Conservation (phyloP, 1,140 invertebrate genomes). For the Ctenoplectra terminalis region DNA sequence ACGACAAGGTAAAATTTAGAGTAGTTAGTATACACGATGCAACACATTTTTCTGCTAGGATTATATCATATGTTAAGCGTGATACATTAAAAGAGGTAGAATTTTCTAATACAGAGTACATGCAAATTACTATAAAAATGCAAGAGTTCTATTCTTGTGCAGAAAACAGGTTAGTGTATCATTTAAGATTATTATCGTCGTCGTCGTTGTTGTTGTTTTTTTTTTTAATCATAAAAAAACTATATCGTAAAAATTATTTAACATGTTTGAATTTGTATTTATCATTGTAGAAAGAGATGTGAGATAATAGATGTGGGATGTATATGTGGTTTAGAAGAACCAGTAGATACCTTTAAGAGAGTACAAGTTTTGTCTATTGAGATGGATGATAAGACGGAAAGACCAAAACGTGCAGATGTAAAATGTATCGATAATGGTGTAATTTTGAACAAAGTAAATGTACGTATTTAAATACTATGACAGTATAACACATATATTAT, state of each 20-base stretch:
- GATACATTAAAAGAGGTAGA: constrained; percentile 38
- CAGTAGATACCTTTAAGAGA: constrained; percentile 72
- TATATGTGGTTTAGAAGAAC: constrained; percentile 68
- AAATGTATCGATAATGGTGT: constrained; percentile 76
- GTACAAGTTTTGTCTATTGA: constrained; percentile 73
- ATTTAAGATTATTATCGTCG: neutral
- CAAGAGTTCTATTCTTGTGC: constrained; percentile 67
- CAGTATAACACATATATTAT: neutral
- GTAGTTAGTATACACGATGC: constrained; percentile 74
- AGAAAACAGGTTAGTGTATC: constrained; percentile 67
- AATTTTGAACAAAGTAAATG: constrained; percentile 59
- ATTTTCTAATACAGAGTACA: constrained; percentile 61
- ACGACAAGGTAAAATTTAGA: constrained; percentile 72
- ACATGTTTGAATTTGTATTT: constrained; percentile 10
- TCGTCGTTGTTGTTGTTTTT: neutral
- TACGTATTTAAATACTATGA: constrained; percentile 50
- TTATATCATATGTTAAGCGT: constrained; percentile 66
- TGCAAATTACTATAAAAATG: constrained; percentile 59
- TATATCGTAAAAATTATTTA: constrained; percentile 22
- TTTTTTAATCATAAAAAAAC: neutral
- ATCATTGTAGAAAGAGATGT: constrained; percentile 56
- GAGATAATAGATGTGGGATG: constrained; percentile 65
- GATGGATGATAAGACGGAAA: constrained; percentile 42
- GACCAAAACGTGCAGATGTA: constrained; percentile 62
- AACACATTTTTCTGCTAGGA: constrained; percentile 76